Percentiles rank a stretch among this genome's conserved stretches.
phyloP scores from a whole-genome alignment of 2,888 invertebrate species.

The Scrobipalpa atriplicella region DNA sequence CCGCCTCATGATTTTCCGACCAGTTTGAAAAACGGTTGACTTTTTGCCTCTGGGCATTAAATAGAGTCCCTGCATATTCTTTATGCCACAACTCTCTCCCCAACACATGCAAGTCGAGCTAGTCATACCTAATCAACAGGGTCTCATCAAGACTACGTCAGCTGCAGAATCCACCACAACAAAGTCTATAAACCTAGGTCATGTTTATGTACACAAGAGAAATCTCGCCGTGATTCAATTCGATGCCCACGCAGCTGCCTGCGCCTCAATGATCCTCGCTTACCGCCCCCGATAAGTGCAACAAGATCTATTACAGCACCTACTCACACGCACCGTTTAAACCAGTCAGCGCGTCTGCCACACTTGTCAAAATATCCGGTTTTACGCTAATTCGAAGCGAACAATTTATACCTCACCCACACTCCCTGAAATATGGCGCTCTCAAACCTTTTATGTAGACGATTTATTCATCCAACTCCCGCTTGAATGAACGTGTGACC shows the following conservation, averaged over 20 bases:
- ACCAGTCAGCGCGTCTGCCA: constrained; percentile 56
- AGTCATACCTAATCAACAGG: too few relatives aligned
- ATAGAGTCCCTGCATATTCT: neutral
- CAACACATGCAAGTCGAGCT: too few relatives aligned
- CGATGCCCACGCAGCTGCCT: constrained; percentile 24
- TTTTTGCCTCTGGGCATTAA: too few relatives aligned
- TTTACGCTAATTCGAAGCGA: constrained; percentile 72
- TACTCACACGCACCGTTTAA: constrained; percentile 42
- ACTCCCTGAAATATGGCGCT: constrained; percentile 72
- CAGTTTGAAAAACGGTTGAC: too few relatives aligned
- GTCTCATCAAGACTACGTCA: neutral
- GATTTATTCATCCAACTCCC: constrained; percentile 65
- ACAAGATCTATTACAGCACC: constrained; percentile 30
- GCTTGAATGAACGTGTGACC: constrained; percentile 53
- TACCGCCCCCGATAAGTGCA: constrained; percentile 37
- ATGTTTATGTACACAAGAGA: constrained; percentile 17
- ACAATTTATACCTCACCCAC: constrained; percentile 75
- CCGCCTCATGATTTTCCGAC: too few relatives aligned
- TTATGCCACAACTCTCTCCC: too few relatives aligned
- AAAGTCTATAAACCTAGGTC: constrained; percentile 15
- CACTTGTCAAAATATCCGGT: constrained; percentile 72
- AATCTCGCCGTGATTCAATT: constrained; percentile 20
- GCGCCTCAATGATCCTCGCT: constrained; percentile 27
- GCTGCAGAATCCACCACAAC: neutral
- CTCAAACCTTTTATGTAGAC: constrained; percentile 74